phyloP scores from a whole-genome alignment of 35 echinoderm and acorn worm species.

The Stichopus chloronotus region DNA sequence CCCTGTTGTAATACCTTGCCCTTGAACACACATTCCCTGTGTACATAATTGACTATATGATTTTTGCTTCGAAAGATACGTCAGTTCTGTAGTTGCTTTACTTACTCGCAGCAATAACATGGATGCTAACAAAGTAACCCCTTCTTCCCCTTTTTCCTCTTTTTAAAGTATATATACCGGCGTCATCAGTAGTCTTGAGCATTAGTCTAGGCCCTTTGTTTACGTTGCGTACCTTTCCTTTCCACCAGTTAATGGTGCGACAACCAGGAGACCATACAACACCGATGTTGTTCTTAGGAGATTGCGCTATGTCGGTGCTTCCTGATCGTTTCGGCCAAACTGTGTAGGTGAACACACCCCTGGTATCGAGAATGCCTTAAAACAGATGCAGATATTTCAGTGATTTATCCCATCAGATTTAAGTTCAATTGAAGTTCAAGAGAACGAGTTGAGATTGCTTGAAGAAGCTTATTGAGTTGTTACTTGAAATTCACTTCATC shows the following conservation, averaged over 20 bases:
- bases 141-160: not conserved
- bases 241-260: slow-evolving; percentile 13
- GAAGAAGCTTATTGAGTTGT: too few relatives aligned
- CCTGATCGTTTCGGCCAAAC: not conserved
- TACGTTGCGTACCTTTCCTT: not conserved
- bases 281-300: not conserved
- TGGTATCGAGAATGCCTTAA: not conserved
- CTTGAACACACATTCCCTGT: too few relatives aligned
- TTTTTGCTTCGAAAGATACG: too few relatives aligned
- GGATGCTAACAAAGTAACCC: not conserved
- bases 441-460: too few relatives aligned
- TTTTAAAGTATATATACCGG: slow-evolving; percentile 26
- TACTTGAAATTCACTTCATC: too few relatives aligned
- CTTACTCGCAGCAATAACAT: slow-evolving; percentile 39
- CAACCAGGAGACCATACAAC: not conserved
- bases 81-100: not conserved
- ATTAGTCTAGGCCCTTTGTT: not conserved
- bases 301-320: not conserved
- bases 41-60: too few relatives aligned
- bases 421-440: too few relatives aligned
- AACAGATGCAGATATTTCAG: too few relatives aligned
- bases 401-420: too few relatives aligned
- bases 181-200: not conserved
- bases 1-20: too few relatives aligned
- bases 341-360: slow-evolving; percentile 3